phyloP scores from a whole-genome alignment of 1,140 invertebrate genomes.

The Drosophila carrolli region DNA sequence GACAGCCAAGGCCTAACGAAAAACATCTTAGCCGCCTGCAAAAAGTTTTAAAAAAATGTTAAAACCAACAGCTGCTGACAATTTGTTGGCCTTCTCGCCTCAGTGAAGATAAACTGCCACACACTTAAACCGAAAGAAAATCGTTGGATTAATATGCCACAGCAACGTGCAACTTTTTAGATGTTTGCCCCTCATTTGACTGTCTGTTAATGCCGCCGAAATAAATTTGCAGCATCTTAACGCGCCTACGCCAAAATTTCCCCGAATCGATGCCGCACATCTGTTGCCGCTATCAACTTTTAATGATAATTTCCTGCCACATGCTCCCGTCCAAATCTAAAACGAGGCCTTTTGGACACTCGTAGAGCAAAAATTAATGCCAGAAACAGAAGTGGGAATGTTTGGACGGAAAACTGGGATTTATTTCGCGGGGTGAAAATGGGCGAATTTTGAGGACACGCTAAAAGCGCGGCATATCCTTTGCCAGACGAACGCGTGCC shows the following conservation, averaged over 20 bases:
- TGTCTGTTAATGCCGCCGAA: slow-evolving; percentile 75
- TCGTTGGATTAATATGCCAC: slow-evolving; percentile 42
- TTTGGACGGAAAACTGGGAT: background rate
- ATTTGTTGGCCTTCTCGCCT: slow-evolving; percentile 3
- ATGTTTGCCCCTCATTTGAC: slow-evolving; percentile 61
- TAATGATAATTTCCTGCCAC: slow-evolving; percentile 76
- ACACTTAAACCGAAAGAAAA: slow-evolving; percentile 1
- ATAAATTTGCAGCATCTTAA: slow-evolving; percentile 62
- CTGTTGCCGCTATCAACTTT: slow-evolving; percentile 74
- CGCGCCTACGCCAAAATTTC: slow-evolving; percentile 1
- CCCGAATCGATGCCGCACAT: slow-evolving; percentile 66
- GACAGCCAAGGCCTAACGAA: background rate
- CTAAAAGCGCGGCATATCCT: slow-evolving; percentile 69
- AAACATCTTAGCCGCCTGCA: slow-evolving; percentile 1
- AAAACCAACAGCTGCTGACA: background rate
- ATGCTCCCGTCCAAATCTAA: slow-evolving; percentile 20
- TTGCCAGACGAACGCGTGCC: slow-evolving; percentile 69
- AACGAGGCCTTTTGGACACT: slow-evolving; percentile 48
- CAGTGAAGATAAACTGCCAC: slow-evolving; percentile 20
- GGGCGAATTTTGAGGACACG: slow-evolving; percentile 43
- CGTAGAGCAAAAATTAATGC: slow-evolving; percentile 53
- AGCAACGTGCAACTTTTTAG: slow-evolving; percentile 49
- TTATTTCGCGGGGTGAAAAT: slow-evolving; percentile 7
- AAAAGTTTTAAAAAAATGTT: background rate
- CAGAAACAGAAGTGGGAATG: slow-evolving; percentile 38